phyloP scores from a whole-genome alignment of 2,113 vertebrate species.

The Pterocles burchelli region DNA sequence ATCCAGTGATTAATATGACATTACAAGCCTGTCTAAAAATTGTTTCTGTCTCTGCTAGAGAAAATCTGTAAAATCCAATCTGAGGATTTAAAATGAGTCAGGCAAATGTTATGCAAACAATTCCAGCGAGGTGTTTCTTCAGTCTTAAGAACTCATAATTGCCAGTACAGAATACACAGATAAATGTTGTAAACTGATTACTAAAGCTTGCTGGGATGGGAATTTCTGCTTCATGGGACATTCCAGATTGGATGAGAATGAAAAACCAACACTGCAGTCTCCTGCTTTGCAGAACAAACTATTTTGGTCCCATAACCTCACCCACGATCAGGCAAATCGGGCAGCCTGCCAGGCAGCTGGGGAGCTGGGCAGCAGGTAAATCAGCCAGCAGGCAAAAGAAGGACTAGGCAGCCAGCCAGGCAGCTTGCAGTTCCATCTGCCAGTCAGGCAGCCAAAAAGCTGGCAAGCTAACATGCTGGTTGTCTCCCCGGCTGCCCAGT shows the following conservation, averaged over 20 bases:
- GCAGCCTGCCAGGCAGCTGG: neutral
- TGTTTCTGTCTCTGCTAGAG: neutral
- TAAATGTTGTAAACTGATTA: slow-evolving; percentile 40
- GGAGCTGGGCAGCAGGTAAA: slow-evolving; percentile 42
- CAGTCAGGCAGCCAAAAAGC: slow-evolving; percentile 19
- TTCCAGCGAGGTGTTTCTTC: neutral
- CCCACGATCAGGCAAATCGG: neutral
- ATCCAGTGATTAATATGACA: slow-evolving; percentile 38
- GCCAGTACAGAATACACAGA: neutral
- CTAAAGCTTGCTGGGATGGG: slow-evolving; percentile 35
- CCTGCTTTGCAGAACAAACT: slow-evolving; percentile 41
- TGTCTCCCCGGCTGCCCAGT: neutral
- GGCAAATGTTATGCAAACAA: neutral
- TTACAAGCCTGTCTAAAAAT: slow-evolving; percentile 18
- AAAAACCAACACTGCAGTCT: neutral
- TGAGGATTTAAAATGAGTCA: neutral
- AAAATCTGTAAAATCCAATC: slow-evolving; percentile 24
- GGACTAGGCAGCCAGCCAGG: neutral
- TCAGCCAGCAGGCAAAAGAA: neutral
- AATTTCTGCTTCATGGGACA: slow-evolving; percentile 36
- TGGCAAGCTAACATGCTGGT: neutral
- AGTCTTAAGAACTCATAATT: slow-evolving; percentile 22
- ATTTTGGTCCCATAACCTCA: slow-evolving; percentile 30
- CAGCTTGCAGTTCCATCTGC: slow-evolving; percentile 47
- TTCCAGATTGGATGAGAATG: slow-evolving; percentile 10